A percentile compares a stretch with the other conserved stretches of the same genome.
These are phyloP conservation scores for Orcinus orca DNA, from an alignment of 2,113 vertebrate species.

Conservation along the genomic window DNA sequence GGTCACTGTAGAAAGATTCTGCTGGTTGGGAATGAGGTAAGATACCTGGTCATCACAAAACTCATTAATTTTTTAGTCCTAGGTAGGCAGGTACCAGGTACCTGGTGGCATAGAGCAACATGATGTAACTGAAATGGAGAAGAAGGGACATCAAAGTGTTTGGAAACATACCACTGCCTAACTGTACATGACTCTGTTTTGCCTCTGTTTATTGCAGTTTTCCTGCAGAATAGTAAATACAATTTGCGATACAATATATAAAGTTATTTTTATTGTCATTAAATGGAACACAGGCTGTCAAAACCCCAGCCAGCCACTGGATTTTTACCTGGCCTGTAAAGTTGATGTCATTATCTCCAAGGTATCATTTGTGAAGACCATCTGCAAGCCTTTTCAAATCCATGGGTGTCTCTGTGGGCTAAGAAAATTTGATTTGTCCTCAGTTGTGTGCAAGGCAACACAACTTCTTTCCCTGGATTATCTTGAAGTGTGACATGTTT, in stretches of 20 bases:
- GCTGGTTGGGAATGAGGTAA: not conserved
- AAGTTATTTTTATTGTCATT: not conserved
- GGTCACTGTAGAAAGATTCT: not conserved
- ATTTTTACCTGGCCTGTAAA: not conserved
- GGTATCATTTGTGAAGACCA: not conserved
- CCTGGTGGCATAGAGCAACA: not conserved
- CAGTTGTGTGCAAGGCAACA: not conserved
- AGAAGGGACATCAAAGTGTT: not conserved
- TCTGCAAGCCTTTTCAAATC: not conserved
- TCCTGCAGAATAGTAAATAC: not conserved
- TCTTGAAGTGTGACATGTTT: not conserved
- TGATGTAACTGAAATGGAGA: not conserved
- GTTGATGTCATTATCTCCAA: not conserved
- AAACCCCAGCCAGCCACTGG: not conserved
- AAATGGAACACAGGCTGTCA: not conserved
- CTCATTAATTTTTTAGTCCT: not conserved
- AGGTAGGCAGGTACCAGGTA: rapidly evolving
- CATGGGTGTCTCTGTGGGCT: not conserved
- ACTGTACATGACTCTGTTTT: not conserved
- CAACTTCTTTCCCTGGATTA: not conserved
- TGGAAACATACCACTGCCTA: not conserved
- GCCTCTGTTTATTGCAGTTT: not conserved
- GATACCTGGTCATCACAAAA: not conserved
- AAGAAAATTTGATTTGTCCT: slow-evolving; percentile 33
- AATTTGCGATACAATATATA: not conserved